Evolutionary conservation across 2,113 vertebrate genomes (phyloP).

Genomic region (Erinaceus europaeus): DNA sequence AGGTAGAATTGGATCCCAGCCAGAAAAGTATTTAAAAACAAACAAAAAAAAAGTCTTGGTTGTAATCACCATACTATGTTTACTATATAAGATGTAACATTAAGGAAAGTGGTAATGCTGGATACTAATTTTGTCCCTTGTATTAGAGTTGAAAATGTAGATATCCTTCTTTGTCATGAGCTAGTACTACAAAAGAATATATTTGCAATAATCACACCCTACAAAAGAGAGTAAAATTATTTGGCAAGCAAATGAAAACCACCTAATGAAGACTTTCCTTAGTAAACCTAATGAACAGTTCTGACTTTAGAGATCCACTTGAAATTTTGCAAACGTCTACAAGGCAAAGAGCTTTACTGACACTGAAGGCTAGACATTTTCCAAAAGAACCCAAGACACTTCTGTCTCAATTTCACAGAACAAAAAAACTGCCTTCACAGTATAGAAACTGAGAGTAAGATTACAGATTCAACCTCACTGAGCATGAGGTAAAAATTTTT

Average conservation of each 20-base stretch:
- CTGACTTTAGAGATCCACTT: neutral
- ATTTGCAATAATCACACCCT: neutral
- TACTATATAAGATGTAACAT: neutral
- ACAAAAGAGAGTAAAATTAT: neutral
- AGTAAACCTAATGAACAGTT: neutral
- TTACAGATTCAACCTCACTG: neutral
- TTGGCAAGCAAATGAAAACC: neutral
- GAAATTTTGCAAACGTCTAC: neutral
- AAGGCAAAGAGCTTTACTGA: neutral
- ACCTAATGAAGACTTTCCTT: neutral
- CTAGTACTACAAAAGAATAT: neutral
- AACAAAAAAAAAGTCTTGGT: neutral
- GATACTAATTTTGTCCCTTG: neutral
- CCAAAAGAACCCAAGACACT: neutral
- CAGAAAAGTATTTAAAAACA: conserved; percentile 1
- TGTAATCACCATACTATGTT: neutral
- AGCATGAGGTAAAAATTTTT: neutral
- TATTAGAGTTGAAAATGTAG: neutral
- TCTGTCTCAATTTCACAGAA: conserved; percentile 17
- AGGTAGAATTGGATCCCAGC: neutral
- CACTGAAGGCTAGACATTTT: neutral
- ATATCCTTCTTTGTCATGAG: neutral
- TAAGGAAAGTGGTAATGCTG: neutral
- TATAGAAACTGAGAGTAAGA: neutral
- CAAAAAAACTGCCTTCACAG: neutral